Evolutionary conservation across 2,113 vertebrate species (phyloP).

Genomic region (Micromys minutus): DNA sequence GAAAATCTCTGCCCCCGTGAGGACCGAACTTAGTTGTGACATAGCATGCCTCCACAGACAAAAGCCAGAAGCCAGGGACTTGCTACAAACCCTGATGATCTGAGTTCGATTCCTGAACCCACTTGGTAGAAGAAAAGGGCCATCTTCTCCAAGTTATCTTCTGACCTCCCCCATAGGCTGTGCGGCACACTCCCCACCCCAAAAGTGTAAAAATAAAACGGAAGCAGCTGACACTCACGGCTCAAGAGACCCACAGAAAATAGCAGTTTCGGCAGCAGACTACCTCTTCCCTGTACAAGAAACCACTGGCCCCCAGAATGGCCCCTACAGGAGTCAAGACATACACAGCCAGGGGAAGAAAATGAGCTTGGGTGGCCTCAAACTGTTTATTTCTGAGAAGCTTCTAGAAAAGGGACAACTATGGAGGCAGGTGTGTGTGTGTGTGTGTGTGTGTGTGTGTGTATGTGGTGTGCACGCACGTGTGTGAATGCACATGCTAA

Average conservation of each 20-base stretch:
- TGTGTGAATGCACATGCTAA: background rate
- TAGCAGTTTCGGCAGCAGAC: fast-evolving
- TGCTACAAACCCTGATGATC: background rate
- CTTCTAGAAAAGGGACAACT: background rate
- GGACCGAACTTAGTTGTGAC: too few relatives aligned
- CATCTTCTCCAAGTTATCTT: background rate
- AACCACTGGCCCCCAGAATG: fast-evolving
- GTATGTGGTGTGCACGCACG: too few relatives aligned
- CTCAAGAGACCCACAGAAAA: background rate
- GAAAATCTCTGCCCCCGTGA: too few relatives aligned
- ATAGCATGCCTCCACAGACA: too few relatives aligned
- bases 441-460: too few relatives aligned
- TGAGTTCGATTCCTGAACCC: background rate
- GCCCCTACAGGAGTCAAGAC: too few relatives aligned
- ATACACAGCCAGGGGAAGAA: background rate
- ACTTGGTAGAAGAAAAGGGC: background rate
- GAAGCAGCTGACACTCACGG: background rate
- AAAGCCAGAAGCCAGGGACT: too few relatives aligned
- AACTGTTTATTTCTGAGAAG: fast-evolving
- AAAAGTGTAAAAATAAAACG: background rate
- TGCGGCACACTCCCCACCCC: background rate
- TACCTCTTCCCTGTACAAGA: background rate
- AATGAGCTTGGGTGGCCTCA: background rate
- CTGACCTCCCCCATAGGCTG: background rate
- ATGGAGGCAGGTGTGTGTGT: background rate